Conservation (phyloP, 2,888 invertebrate genomes). For the Andrena camellia region DNA sequence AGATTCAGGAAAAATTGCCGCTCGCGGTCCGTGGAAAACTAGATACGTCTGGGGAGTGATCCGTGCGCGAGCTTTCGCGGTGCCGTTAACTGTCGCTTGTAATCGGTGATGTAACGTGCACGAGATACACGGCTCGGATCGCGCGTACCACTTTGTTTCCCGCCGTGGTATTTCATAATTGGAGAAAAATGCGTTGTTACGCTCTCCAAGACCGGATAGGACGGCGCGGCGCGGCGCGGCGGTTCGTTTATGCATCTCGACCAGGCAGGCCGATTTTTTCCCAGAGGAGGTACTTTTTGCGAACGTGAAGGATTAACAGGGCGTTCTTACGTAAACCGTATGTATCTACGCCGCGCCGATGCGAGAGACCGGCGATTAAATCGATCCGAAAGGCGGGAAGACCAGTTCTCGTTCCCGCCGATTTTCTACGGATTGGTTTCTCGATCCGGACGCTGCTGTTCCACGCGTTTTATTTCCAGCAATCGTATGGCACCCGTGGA, state of each 20-base stretch:
- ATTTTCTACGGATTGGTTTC: too few species aligned
- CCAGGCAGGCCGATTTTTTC: background rate
- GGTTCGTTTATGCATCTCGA: slow-evolving; percentile 26
- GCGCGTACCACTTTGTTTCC: slow-evolving; percentile 46
- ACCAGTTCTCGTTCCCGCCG: too few species aligned
- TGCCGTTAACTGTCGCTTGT: slow-evolving; percentile 66
- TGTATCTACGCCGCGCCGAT: too few species aligned
- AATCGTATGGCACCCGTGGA: too few species aligned
- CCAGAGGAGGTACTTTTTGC: background rate
- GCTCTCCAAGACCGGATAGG: background rate
- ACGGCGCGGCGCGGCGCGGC: background rate
- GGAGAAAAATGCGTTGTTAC: slow-evolving; percentile 57
- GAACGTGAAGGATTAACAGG: background rate
- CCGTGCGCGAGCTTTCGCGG: slow-evolving; percentile 19
- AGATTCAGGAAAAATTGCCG: slow-evolving; percentile 31
- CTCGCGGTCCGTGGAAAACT: slow-evolving; percentile 54
- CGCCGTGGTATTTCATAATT: slow-evolving; percentile 64
- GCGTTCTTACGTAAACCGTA: too few species aligned
- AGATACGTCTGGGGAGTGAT: slow-evolving; percentile 43
- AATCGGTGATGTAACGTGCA: slow-evolving; percentile 60
- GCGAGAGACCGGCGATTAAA: too few species aligned
- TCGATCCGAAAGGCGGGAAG: too few species aligned
- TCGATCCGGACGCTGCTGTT: too few species aligned
- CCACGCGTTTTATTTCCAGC: too few species aligned
- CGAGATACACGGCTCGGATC: background rate